Conservation (phyloP, 53 echinoderm and acorn worm species). For the Echinometra lucunter region DNA sequence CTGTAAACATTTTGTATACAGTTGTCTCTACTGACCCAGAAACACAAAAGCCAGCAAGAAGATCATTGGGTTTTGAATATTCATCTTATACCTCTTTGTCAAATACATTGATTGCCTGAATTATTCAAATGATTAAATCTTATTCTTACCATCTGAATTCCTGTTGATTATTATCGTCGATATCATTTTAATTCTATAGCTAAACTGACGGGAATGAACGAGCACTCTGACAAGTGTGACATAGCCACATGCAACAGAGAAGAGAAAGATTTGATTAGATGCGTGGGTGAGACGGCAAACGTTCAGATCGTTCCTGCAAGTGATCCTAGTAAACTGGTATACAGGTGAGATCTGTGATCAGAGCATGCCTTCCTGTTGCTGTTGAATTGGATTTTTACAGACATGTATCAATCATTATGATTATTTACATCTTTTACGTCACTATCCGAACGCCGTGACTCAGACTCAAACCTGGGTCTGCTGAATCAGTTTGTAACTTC, state of each 20-base stretch:
- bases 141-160: too few species aligned
- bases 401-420: background rate
- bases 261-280: conserved; percentile 74
- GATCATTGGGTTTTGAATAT: too few species aligned
- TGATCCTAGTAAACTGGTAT: conserved; percentile 78
- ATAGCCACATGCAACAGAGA: conserved; percentile 76
- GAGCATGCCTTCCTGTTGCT: too few species aligned
- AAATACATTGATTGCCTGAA: too few species aligned
- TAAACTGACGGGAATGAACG: conserved; percentile 97
- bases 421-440: background rate
- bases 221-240: conserved; percentile 86
- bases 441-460: too few species aligned
- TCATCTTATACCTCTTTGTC: too few species aligned
- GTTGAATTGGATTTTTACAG: background rate
- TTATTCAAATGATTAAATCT: too few species aligned
- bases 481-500: too few species aligned
- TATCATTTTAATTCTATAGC: conserved; percentile 66
- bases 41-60: too few species aligned
- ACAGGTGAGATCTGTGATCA: conserved; percentile 23
- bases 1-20: too few species aligned
- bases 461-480: too few species aligned
- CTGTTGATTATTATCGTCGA: background rate
- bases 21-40: too few species aligned
- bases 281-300: conserved; percentile 89
- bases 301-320: conserved; percentile 94